Evolutionary conservation across 2,113 vertebrate genomes (phyloP).

Genomic region (Cyanoderma ruficeps): DNA sequence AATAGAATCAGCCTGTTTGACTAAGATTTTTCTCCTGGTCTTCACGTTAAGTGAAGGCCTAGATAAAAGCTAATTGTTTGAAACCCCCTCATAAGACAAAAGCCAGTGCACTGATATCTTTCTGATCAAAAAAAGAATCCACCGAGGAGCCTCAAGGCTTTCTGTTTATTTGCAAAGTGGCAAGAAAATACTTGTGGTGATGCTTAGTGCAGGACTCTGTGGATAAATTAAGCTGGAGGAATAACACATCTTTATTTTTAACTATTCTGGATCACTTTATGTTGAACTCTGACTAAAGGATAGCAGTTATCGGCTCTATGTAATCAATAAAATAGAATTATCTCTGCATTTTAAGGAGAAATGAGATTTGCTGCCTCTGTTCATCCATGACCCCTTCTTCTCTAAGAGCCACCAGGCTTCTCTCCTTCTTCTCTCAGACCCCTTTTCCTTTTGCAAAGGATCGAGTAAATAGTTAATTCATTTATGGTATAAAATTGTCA

Average conservation of each 20-base stretch:
- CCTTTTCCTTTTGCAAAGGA: neutral
- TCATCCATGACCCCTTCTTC: neutral
- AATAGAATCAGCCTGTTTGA: neutral
- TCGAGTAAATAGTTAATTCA: neutral
- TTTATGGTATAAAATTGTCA: slow-evolving; percentile 30
- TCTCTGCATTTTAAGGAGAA: neutral
- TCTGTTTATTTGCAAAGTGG: neutral
- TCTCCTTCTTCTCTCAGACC: neutral
- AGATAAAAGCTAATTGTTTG: neutral
- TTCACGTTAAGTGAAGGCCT: neutral
- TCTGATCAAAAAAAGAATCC: neutral
- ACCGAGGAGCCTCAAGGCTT: neutral
- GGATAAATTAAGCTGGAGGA: neutral
- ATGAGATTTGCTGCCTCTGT: neutral
- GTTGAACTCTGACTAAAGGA: neutral
- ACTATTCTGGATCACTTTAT: neutral
- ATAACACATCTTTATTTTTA: neutral
- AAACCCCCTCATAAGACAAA: neutral
- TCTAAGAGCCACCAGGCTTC: neutral
- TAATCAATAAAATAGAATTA: neutral
- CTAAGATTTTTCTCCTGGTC: neutral
- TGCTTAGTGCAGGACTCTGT: neutral
- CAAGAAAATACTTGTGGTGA: neutral
- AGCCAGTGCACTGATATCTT: neutral
- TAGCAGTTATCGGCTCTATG: neutral